Percentiles rank a stretch among this genome's conserved stretches.
Conservation (phyloP, 2,888 invertebrate species). For the Agonopterix heracliana region DNA sequence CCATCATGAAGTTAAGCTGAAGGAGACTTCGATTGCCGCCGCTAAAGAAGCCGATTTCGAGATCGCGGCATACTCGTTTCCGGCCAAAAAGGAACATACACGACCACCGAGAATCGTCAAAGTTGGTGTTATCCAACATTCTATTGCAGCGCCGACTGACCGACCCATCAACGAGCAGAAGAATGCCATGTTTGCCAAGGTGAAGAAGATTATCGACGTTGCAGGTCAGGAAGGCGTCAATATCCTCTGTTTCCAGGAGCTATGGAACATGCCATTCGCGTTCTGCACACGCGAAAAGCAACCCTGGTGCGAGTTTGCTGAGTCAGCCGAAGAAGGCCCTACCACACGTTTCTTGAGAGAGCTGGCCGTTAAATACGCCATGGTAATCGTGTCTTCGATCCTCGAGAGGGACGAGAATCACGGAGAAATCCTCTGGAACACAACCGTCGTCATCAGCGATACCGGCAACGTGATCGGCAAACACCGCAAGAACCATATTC, state of each 20-base stretch:
- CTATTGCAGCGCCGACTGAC: slow-evolving; percentile 86
- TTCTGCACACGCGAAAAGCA: slow-evolving; percentile 98
- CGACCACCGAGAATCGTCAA: slow-evolving; percentile 85
- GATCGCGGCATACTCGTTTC: slow-evolving; percentile 63
- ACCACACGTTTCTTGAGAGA: slow-evolving; percentile 89
- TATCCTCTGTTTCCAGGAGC: slow-evolving; percentile 96
- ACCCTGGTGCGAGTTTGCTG: slow-evolving; percentile 99
- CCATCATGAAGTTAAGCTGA: slow-evolving; percentile 51
- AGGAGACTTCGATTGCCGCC: slow-evolving; percentile 67
- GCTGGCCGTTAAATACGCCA: slow-evolving; percentile 88
- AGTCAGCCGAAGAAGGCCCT: slow-evolving; percentile 91
- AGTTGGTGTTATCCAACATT: slow-evolving; percentile 93
- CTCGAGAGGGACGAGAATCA: slow-evolving; percentile 93
- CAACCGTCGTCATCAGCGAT: slow-evolving; percentile 94
- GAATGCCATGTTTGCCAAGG: slow-evolving; percentile 85
- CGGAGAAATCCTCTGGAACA: slow-evolving; percentile 95
- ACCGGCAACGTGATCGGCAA: slow-evolving; percentile 95
- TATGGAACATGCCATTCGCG: slow-evolving; percentile 99
- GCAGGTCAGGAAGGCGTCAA: slow-evolving; percentile 91
- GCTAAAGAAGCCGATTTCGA: slow-evolving; percentile 77
- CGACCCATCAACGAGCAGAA: slow-evolving; percentile 87
- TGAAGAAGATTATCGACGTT: slow-evolving; percentile 85
- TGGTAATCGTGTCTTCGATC: slow-evolving; percentile 97
- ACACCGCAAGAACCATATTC: slow-evolving; percentile 98
- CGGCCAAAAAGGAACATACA: slow-evolving; percentile 63